Evolutionary conservation across 2,797 vertebrate genomes (phyloP), one percentile per base, ranked within the genome.

Genomic region (Rallus crepitans): DNA sequence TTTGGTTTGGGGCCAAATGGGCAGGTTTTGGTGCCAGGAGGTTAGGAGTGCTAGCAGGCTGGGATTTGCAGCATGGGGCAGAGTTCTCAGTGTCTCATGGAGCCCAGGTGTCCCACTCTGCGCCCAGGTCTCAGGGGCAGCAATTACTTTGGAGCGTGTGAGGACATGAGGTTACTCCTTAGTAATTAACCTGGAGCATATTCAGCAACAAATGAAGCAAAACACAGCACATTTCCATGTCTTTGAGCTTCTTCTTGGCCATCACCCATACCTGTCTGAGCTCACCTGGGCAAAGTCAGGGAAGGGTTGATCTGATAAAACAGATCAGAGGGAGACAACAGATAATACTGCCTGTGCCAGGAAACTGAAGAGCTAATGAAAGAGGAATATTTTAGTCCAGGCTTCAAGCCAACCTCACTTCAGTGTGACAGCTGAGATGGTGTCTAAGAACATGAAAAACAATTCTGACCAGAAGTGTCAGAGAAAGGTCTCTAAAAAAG

Each of bases 341-440:
- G 84, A n/a, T 28, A 83, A 33, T 19, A 64, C 23, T 60, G 53
- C 33, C 14, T 52, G 12, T 27, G 31, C 33, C 57, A 68, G 53
- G 65, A 89, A 89, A 92, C 75, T 3, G 5, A 87, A 57, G 25
- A 60, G 18, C 60, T 91, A 89, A 81, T 1, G 9, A 81, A 69
- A 91, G 48, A 90, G 55, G 27, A 86, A 65, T 59, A 86, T 9
- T 37, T 15, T 23, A 81, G 30, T 31, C 82, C 77, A 50, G 93
- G 88, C 82, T 95, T 42, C 25, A 19, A 69, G 94, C 89, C 87
- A 96, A 68, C 9, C 65, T 39, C 77, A 88, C 79, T 57, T 66
- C 61, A 90, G 47, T 37, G 47, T 5, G 14, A 92, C 60, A 92
- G 91, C 63, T 55, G 63, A 93, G 61, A 57, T 25, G 8, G 19